These are phyloP conservation scores for Drosophila eohydei DNA, from an alignment of 2,888 invertebrate genomes.

Conservation along the genomic window DNA sequence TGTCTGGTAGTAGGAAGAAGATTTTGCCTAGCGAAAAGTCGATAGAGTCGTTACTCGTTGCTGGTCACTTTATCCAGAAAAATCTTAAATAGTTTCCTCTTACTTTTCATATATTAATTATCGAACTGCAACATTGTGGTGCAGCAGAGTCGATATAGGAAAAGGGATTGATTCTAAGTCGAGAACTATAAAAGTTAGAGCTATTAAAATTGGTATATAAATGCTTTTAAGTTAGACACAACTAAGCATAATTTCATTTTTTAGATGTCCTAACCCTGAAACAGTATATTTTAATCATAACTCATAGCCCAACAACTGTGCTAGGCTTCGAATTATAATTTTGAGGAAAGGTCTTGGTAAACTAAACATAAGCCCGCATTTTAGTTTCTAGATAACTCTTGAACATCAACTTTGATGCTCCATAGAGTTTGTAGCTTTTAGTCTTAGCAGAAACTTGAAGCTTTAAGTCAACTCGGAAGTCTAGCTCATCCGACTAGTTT, in stretches of 20 bases:
- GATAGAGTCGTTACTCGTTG: not conserved
- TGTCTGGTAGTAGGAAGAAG: too few species aligned
- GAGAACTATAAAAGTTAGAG: not conserved
- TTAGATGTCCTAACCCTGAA: not conserved
- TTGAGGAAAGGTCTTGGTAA: not conserved
- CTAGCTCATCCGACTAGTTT: not conserved
- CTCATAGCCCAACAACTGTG: not conserved
- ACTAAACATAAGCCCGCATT: not conserved
- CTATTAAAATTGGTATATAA: not conserved
- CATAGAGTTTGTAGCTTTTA: not conserved
- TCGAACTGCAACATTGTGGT: too few species aligned
- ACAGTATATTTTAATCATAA: not conserved
- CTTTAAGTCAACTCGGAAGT: not conserved
- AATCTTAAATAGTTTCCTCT: too few species aligned
- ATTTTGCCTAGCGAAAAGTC: not conserved
- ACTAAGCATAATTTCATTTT: not conserved
- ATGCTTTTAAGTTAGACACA: not conserved
- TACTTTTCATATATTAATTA: too few species aligned
- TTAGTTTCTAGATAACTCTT: not conserved
- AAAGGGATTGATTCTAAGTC: not conserved
- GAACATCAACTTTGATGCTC: not conserved
- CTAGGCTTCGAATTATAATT: not conserved
- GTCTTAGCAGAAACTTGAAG: too few species aligned
- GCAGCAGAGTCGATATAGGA: not conserved
- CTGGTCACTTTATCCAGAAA: too few species aligned